Conservation (phyloP, 2,888 invertebrate species). For the Sarcophaga carnaria region DNA sequence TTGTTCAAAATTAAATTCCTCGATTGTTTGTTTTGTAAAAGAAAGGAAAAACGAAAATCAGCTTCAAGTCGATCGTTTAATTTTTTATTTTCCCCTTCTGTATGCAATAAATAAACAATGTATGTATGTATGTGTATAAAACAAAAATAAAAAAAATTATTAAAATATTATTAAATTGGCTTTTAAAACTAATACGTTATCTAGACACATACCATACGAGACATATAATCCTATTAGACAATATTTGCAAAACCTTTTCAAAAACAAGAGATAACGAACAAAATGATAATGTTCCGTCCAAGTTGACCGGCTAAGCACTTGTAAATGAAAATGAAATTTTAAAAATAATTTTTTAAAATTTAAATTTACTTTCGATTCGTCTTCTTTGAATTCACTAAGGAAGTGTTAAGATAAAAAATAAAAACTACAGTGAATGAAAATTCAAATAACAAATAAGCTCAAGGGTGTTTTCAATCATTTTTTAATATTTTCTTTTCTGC, state of each 20-base stretch:
- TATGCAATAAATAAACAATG: conserved; percentile 18
- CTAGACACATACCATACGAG: background rate
- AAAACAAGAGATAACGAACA: background rate
- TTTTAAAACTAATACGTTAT: conserved; percentile 45
- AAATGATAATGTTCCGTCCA: conserved; percentile 24
- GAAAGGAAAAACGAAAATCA: background rate
- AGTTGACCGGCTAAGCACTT: conserved; percentile 35
- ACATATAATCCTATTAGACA: conserved; percentile 21
- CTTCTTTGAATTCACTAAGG: no score
- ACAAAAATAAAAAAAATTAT: conserved; percentile 12
- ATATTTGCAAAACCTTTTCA: conserved; percentile 45
- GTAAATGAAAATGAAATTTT: background rate
- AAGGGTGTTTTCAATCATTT: background rate
- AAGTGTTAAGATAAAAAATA: background rate
- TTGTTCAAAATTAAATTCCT: no score
- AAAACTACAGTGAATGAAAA: background rate
- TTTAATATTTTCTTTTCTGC: no score
- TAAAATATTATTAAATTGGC: conserved; percentile 39
- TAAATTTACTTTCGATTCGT: background rate
- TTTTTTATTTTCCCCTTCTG: conserved; percentile 12
- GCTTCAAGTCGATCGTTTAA: background rate
- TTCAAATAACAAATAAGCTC: background rate
- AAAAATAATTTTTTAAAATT: no score
- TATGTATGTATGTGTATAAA: conserved; percentile 40
- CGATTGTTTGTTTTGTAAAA: background rate